Evolutionary conservation across 2,113 vertebrate genomes (phyloP), one percentile per base, ranked within the genome.

Genomic region (Sylvietta virens): DNA sequence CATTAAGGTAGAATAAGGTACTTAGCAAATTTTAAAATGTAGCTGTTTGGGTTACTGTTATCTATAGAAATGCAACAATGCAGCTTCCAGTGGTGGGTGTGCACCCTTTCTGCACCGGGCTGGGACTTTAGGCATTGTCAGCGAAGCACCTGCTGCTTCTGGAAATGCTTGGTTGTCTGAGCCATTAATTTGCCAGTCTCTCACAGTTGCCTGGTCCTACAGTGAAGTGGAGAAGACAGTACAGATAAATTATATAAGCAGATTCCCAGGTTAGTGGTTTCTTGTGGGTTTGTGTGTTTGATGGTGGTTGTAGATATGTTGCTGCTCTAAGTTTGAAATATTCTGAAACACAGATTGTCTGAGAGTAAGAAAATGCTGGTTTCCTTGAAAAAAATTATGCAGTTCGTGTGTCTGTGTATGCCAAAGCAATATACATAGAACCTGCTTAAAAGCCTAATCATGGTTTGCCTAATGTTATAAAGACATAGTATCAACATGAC

Each of bases 91-190:
- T 37, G 31, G 45, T 67, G 53, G 21, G 9, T 44, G 33, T 44
- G 53, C 18, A 10, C 14, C 22, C 27, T 33, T 51, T 51, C 33
- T 66, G 37, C 44, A 4, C 44, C 21, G 45, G 26, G 37, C 37
- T 67, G 14, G 14, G 33, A 5, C 33, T 44, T 51, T 4, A 11
- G 53, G 37, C 8, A 7, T 8, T 37, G 37, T 37, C 37, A 35
- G 61, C 37, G 10, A 58, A 58, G 53, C 17, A 5, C 14, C 6
- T 0, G 0, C 11, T 0, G 0, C 21, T 44, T 76, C 50, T 37
- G 37, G 37, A 50, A 37, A 16, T 50, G 31, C 9, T 58, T 15
- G 13, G 11, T 50, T 66, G 20, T 26, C 26, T 42, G 51, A 76
- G 17, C 61, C 21, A 11, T 37, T 21, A 3, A 22, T 22, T 58